A percentile compares a stretch with the other conserved stretches of the same genome.
phyloP scores from a whole-genome alignment of 2,888 invertebrate genomes.

The Rotaria macrura region DNA sequence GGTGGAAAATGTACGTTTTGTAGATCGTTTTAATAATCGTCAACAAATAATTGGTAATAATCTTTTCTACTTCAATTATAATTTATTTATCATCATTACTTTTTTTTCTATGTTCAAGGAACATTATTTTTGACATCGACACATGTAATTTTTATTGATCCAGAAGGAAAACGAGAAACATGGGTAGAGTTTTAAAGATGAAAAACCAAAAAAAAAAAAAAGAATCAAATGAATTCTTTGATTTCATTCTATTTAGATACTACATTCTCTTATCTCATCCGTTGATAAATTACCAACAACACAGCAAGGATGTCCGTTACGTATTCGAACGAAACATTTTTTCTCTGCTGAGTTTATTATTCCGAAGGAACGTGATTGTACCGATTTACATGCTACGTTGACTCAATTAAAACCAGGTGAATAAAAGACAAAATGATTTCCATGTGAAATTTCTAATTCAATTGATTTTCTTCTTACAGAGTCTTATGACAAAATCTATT shows the following conservation, averaged over 20 bases:
- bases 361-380: slow-evolving; percentile 79
- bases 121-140: slow-evolving; percentile 92
- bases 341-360: slow-evolving; percentile 83
- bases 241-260: slow-evolving; percentile 60
- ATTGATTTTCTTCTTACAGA: neutral
- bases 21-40: slow-evolving; percentile 78
- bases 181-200: slow-evolving; percentile 62
- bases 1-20: slow-evolving; percentile 89
- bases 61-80: neutral
- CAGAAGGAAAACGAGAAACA: slow-evolving; percentile 83
- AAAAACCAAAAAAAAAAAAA: neutral
- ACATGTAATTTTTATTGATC: slow-evolving; percentile 88
- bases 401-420: slow-evolving; percentile 47
- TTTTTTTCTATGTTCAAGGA: neutral
- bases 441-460: neutral
- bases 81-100: neutral
- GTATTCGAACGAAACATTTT: slow-evolving; percentile 90
- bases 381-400: slow-evolving; percentile 79
- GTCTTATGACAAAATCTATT: slow-evolving; percentile 59
- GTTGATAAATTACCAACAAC: slow-evolving; percentile 81
- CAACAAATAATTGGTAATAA: slow-evolving; percentile 66
- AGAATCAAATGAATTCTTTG: neutral
- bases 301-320: slow-evolving; percentile 79
- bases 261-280: slow-evolving; percentile 79
- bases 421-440: neutral